Evolutionary conservation across 2,113 vertebrate genomes (phyloP).

Genomic region (Thamnophis sirtalis): DNA sequence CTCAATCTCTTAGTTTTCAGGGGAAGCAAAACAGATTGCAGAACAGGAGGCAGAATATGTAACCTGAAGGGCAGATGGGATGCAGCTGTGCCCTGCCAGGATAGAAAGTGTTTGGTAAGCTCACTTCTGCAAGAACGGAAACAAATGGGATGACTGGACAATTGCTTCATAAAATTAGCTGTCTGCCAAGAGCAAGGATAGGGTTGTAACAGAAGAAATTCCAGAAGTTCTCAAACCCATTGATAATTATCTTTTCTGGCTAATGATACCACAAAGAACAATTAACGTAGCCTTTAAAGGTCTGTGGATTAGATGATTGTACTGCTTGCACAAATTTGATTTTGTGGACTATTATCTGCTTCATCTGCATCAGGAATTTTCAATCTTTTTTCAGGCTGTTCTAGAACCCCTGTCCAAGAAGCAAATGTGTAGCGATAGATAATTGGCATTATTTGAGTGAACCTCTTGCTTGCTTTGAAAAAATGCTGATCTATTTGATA

Average conservation of each 20-base stretch:
- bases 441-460: not conserved
- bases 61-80: not conserved
- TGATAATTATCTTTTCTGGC: not conserved
- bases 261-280: not conserved
- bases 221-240: not conserved
- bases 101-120: not conserved
- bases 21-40: not conserved
- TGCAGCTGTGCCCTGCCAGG: not conserved
- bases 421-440: not conserved
- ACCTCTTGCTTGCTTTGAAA: not conserved
- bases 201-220: not conserved
- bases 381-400: not conserved
- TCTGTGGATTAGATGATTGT: not conserved
- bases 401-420: not conserved
- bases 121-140: not conserved
- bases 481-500: not conserved
- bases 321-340: not conserved
- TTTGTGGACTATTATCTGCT: not conserved
- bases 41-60: not conserved
- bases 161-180: not conserved
- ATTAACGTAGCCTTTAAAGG: not conserved
- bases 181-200: not conserved
- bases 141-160: not conserved
- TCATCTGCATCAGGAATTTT: not conserved
- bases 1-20: not conserved